phyloP scores from a whole-genome alignment of 2,888 invertebrate genomes.

The Acanthosepion pharaonis region DNA sequence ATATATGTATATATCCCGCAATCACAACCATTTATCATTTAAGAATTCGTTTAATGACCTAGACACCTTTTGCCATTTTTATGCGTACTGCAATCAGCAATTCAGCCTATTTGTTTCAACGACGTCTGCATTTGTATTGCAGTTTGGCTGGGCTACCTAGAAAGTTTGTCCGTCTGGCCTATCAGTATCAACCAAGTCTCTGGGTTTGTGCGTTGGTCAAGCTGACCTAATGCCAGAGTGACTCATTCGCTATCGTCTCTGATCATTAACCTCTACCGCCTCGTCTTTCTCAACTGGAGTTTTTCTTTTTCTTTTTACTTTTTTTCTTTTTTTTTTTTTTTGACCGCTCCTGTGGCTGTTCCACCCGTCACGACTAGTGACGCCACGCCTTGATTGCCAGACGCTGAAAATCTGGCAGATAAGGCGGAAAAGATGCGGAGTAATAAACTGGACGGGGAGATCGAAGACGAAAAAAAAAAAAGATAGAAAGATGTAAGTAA shows the following conservation, averaged over 20 bases:
- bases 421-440: neutral
- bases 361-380: neutral
- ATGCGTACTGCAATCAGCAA: no score
- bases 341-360: neutral
- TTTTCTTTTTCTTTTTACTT: neutral
- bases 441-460: no score
- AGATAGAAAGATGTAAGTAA: no score
- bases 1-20: no score
- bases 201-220: neutral
- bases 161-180: neutral
- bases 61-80: no score
- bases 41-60: no score
- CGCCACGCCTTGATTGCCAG: conserved; percentile 9
- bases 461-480: no score
- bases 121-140: neutral
- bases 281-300: neutral
- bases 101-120: neutral
- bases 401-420: conserved; percentile 33
- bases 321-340: neutral
- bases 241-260: neutral
- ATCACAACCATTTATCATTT: no score
- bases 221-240: neutral
- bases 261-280: neutral
- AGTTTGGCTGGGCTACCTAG: neutral
- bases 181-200: conserved; percentile 10